These are phyloP conservation scores for Tetragonula carbonaria DNA, from an alignment of 2,888 invertebrate species.

Conservation along the genomic window DNA sequence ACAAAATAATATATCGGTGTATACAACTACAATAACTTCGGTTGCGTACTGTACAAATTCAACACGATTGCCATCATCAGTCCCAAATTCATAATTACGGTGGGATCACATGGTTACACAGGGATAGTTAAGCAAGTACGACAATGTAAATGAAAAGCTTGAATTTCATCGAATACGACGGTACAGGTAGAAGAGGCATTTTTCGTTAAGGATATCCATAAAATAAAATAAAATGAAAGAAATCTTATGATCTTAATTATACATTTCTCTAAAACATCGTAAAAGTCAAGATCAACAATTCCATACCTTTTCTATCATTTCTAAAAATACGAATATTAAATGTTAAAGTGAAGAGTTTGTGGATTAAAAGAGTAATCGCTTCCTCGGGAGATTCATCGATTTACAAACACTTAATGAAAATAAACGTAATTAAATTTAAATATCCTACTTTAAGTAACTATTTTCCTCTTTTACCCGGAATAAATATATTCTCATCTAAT, in stretches of 20 bases:
- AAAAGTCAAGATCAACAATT: not conserved
- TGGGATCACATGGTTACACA: slow-evolving; percentile 42
- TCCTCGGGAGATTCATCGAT: slow-evolving; percentile 28
- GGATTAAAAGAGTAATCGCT: slow-evolving; percentile 7
- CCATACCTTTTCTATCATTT: not conserved
- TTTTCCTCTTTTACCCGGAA: slow-evolving; percentile 60
- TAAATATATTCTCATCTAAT: slow-evolving; percentile 43
- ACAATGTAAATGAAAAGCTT: slow-evolving; percentile 33
- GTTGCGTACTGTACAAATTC: slow-evolving; percentile 75
- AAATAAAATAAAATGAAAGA: slow-evolving; percentile 26
- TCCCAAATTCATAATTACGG: slow-evolving; percentile 45
- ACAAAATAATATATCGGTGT: slow-evolving; percentile 60
- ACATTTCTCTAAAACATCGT: slow-evolving; percentile 12
- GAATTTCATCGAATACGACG: slow-evolving; percentile 38
- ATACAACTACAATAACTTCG: slow-evolving; percentile 57
- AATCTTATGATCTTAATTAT: slow-evolving; percentile 11
- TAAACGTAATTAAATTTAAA: slow-evolving; percentile 5
- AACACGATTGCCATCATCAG: slow-evolving; percentile 63
- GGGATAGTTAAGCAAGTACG: slow-evolving; percentile 29
- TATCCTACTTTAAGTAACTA: not conserved
- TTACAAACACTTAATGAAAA: slow-evolving; percentile 16
- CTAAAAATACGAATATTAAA: not conserved
- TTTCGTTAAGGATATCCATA: slow-evolving; percentile 17
- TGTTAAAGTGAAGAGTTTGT: not conserved
- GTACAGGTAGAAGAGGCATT: slow-evolving; percentile 65